Base-by-base conservation (phyloP, 2,888 invertebrate species). In the Monochamus alternatus region DNA sequence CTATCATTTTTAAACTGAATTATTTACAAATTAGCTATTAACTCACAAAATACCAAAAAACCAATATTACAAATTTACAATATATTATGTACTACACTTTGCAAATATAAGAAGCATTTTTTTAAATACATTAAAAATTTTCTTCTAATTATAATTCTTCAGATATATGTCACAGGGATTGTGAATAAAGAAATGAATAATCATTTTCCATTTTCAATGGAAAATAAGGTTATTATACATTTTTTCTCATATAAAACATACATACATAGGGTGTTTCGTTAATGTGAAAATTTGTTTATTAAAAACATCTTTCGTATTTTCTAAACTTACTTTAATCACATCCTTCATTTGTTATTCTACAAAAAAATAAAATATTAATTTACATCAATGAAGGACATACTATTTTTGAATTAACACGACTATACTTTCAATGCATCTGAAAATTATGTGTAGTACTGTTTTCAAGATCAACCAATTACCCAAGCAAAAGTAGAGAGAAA, bases 1-100 rank as follows among this genome's bases (percentile, higher is more conserved):
- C 81, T 81, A 81, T 75, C 80, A 78, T 80, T 81, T 80, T 74
- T 47, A 63, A 81, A 76, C 71, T 76, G 75, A 80, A 78, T 75
- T 82, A 82, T 82, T 81, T 82, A 82, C 82, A 82, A 70, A 79
- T 80, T 78, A 77, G 79, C 81, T 80, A 81, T 77, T 75, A 72
- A 80, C 75, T 80, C 79, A 80, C 74, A 78, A 73, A 78, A 38
- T 72, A 72, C 76, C 78, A 78, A 76, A 75, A 79, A 81, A 81
- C 71, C 77, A 78, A 82, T 80, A 77, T 80, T 82, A 81, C 80
- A 81, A 82, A 81, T 81, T 80, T 82, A 82, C 81, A 81, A 74
- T 75, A 69, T 78, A 74, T 76, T 78, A 74, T 70, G 68, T 64
- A 75, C 81, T 76, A 79, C 77, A 75, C 68, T 76, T 75, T 78